Percentiles rank a stretch among this genome's conserved stretches.
These are phyloP conservation scores for Brachionus angularis DNA, from an alignment of 1,140 invertebrate species.

Conservation along the genomic window DNA sequence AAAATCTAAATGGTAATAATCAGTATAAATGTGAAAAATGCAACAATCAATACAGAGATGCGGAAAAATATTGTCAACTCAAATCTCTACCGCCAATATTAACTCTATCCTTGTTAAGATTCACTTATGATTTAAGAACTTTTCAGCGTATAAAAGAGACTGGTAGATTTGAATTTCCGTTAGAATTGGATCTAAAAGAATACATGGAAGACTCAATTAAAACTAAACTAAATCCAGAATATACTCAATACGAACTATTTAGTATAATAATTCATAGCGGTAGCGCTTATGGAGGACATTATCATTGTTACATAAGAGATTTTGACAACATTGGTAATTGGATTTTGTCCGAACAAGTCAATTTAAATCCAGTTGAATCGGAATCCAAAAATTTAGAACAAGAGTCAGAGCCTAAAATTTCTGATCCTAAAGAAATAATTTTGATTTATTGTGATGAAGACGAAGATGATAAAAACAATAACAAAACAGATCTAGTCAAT, in stretches of 20 bases:
- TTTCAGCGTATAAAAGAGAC: constrained; percentile 48
- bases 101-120: constrained; percentile 53
- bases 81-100: constrained; percentile 53
- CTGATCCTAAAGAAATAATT: constrained; percentile 4
- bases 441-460: constrained; percentile 3
- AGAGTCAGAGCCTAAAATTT: neutral
- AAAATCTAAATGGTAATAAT: constrained; percentile 52
- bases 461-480: neutral
- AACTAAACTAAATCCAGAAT: neutral
- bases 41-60: constrained; percentile 51
- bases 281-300: constrained; percentile 55
- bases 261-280: constrained; percentile 56
- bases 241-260: constrained; percentile 52
- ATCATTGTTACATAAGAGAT: constrained; percentile 56
- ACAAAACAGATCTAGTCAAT: constrained; percentile 34
- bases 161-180: constrained; percentile 48
- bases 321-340: constrained; percentile 53
- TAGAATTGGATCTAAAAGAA: constrained; percentile 50
- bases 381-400: constrained; percentile 46
- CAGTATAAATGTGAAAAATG: constrained; percentile 54
- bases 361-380: too few relatives aligned
- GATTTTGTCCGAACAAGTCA: constrained; percentile 43
- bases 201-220: constrained; percentile 49
- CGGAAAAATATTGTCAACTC: constrained; percentile 52
- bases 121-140: constrained; percentile 54